Evolutionary conservation across 1,140 invertebrate species (phyloP), one percentile per base, ranked within the genome.

Genomic region (Dolichoris vasculosae): DNA sequence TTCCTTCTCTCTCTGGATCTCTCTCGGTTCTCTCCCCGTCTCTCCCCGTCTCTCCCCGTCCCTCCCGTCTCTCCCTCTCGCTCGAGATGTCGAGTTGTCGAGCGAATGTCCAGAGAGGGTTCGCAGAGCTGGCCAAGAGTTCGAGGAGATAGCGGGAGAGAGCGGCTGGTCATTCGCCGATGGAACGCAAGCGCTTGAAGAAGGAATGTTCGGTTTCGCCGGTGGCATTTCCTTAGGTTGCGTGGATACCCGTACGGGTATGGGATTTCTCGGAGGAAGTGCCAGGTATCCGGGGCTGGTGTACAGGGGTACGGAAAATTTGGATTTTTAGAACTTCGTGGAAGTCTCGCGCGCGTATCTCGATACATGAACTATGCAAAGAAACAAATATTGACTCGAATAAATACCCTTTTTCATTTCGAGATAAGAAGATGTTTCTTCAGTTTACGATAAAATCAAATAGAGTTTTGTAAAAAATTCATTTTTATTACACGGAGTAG

Each of bases 231-330:
- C 40, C 55, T 79, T 43, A 55, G 79, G 69, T 30, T 64, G 32
- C 9, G 78, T 15, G 73, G 81, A 80, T 80, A 71, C 23, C 48
- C 67, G 32, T 35, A 32, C 2, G 30, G 35, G 48, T 51, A 69
- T 35, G 63, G 63, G 63, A 81, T 81, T 67, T 85, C 82, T 55
- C 51, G 84, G 84, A 88, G 87, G 81, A 40, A 82, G 55, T 64
- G 64, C 63, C 67, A 71, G 82, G 69, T 87, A 71, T 26, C 35
- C 64, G 48, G 77, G 81, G 64, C 30, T 26, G 35, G n/a, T 20
- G 46, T n/a, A 30, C 15, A 0, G 46, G 20, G 1, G 11, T 51
- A 40, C 46, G 26, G 35, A 23, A 80, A 80, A 80, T 80, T 43
- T 26, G 11, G 32, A 80, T 67, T 55, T 79, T 59, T 67, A 32